phyloP scores from a whole-genome alignment of 1,140 invertebrate species.

The Adoxophyes honmai region DNA sequence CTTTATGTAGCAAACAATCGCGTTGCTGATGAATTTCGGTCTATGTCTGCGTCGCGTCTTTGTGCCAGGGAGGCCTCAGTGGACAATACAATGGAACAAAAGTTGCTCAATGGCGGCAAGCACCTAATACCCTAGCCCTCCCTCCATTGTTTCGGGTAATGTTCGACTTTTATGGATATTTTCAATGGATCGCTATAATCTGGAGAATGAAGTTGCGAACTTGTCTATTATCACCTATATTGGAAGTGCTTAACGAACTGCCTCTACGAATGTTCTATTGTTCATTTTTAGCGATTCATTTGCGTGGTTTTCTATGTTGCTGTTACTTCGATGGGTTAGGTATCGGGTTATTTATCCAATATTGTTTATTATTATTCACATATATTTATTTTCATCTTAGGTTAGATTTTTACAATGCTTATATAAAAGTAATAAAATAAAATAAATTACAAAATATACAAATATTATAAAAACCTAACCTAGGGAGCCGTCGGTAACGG shows the following conservation, averaged over 20 bases:
- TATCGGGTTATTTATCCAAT: no score
- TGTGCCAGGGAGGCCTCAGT: constrained; percentile 62
- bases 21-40: constrained; percentile 75
- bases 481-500: no score
- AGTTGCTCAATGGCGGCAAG: constrained; percentile 71
- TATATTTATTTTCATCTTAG: no score
- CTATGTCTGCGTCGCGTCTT: constrained; percentile 72
- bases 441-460: no score
- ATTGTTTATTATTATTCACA: no score
- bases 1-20: constrained; percentile 75
- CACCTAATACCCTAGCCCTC: constrained; percentile 71
- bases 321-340: not conserved
- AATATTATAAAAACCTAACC: no score
- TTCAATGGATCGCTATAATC: constrained; percentile 74
- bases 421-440: no score
- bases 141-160: constrained; percentile 72
- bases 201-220: constrained; percentile 63
- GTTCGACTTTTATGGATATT: constrained; percentile 77
- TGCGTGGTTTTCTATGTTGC: constrained; percentile 1
- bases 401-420: no score
- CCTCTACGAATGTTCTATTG: constrained; percentile 10
- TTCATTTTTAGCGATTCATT: constrained; percentile 7
- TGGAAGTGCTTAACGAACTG: not conserved
- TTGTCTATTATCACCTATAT: constrained; percentile 47
- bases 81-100: constrained; percentile 75